A percentile compares a stretch with the other conserved stretches of the same genome.
Evolutionary conservation across 2,888 invertebrate species (phyloP).

Genomic region (Drosophila helvetica): DNA sequence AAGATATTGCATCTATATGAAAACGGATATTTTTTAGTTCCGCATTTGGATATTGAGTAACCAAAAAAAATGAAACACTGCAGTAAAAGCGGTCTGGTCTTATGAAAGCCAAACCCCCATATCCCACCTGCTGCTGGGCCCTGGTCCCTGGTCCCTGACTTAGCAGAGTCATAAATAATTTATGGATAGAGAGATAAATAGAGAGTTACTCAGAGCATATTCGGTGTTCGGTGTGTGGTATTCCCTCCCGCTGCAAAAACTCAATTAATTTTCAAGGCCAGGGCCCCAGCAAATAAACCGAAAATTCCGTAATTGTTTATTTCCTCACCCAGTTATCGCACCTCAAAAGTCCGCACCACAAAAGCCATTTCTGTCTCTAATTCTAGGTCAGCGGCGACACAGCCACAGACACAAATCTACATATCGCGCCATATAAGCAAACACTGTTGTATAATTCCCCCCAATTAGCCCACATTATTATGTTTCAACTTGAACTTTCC

Average conservation of each 20-base stretch:
- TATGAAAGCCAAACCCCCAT: slow-evolving; percentile 50
- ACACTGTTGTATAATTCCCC: slow-evolving; percentile 47
- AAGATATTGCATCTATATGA: slow-evolving; percentile 32
- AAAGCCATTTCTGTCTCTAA: slow-evolving; percentile 51
- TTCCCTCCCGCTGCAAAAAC: slow-evolving; percentile 31
- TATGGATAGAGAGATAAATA: slow-evolving; percentile 22
- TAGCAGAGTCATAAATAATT: slow-evolving; percentile 61
- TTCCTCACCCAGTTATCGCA: slow-evolving; percentile 69
- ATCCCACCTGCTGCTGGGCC: slow-evolving; percentile 37
- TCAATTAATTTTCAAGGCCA: slow-evolving; percentile 75
- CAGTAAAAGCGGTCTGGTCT: slow-evolving; percentile 32
- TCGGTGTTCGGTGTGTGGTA: too few species aligned
- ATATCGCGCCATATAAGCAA: slow-evolving; percentile 44
- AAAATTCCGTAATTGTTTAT: slow-evolving; percentile 61
- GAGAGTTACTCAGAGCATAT: slow-evolving; percentile 9
- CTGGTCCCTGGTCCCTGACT: slow-evolving; percentile 60
- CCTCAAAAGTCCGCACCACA: slow-evolving; percentile 43
- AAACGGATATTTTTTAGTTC: slow-evolving; percentile 61
- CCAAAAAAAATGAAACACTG: slow-evolving; percentile 38
- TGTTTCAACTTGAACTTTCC: slow-evolving; percentile 71
- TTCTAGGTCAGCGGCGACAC: slow-evolving; percentile 65
- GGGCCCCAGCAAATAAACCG: slow-evolving; percentile 59
- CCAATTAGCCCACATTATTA: slow-evolving; percentile 75
- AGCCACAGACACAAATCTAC: slow-evolving; percentile 60
- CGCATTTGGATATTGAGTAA: slow-evolving; percentile 69